Evolutionary conservation across 2,888 invertebrate genomes (phyloP).

Genomic region (Shargacucullia verbasci): DNA sequence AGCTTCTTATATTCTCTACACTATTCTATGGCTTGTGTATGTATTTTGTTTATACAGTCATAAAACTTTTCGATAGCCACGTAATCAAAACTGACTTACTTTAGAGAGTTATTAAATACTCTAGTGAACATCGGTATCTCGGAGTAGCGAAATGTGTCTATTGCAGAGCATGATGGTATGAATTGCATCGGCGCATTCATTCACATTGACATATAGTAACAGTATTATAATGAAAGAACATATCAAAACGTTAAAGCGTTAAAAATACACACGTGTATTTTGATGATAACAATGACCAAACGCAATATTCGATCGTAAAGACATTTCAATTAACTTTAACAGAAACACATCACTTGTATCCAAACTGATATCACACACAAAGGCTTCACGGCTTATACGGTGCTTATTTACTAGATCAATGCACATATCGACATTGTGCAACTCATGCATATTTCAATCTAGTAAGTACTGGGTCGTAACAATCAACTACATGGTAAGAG

Average conservation of each 20-base stretch:
- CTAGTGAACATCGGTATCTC: constrained; percentile 52
- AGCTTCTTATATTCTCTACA: constrained; percentile 40
- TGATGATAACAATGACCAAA: constrained; percentile 64
- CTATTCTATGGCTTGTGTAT: constrained; percentile 41
- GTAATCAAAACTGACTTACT: constrained; percentile 52
- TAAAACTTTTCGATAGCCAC: constrained; percentile 28
- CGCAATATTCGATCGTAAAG: constrained; percentile 55
- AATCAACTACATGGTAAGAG: constrained; percentile 80
- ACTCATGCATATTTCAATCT: constrained; percentile 81
- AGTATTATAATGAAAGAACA: constrained; percentile 56
- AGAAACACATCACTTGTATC: constrained; percentile 53
- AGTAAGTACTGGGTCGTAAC: constrained; percentile 72
- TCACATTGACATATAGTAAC: constrained; percentile 63
- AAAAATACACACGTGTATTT: constrained; percentile 67
- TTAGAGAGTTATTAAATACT: constrained; percentile 31
- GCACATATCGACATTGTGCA: constrained; percentile 82
- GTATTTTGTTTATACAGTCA: constrained; percentile 21
- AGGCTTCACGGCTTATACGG: constrained; percentile 73
- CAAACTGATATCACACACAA: constrained; percentile 69
- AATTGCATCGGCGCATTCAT: constrained; percentile 65
- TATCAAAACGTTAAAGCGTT: constrained; percentile 62
- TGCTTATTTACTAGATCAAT: constrained; percentile 76
- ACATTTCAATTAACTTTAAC: constrained; percentile 60
- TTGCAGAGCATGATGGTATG: constrained; percentile 55
- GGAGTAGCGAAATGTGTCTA: constrained; percentile 43